These are phyloP conservation scores for Patella vulgata DNA, from an alignment of 1,140 invertebrate genomes.

Conservation along the genomic window DNA sequence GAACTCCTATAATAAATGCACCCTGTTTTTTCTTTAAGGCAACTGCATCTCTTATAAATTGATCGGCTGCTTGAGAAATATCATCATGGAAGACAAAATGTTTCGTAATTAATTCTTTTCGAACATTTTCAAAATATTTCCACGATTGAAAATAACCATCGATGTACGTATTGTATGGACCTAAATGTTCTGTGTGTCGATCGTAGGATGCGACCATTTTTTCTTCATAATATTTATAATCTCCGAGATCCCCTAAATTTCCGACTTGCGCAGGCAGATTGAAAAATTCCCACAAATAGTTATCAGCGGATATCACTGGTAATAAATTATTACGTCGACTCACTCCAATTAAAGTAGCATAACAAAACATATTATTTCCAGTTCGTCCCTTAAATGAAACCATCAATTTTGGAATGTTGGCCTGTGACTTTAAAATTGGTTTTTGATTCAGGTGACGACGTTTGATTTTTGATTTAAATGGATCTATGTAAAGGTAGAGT, in stretches of 20 bases:
- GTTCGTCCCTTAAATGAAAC: conserved; percentile 41
- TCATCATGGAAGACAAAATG: conserved; percentile 45
- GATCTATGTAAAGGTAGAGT: too few species aligned
- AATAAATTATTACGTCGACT: conserved; percentile 44
- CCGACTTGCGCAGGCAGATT: conserved; percentile 38
- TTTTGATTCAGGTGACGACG: too few species aligned
- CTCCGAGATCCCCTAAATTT: conserved; percentile 17
- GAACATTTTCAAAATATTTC: conserved; percentile 47
- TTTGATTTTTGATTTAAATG: too few species aligned
- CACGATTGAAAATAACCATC: conserved; percentile 52
- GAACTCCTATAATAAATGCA: conserved; percentile 38
- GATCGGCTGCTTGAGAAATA: conserved; percentile 22
- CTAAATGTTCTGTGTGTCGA: conserved; percentile 23
- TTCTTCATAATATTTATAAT: conserved; percentile 29
- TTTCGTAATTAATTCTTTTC: conserved; percentile 36
- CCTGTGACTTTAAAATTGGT: too few species aligned
- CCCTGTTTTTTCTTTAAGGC: conserved; percentile 24
- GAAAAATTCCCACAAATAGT: conserved; percentile 41
- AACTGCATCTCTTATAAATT: conserved; percentile 30
- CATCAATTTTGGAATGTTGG: conserved; percentile 19
- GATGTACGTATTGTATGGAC: conserved; percentile 31
- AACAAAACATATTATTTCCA: conserved; percentile 56
- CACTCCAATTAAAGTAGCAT: conserved; percentile 41
- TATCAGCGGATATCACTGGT: conserved; percentile 34
- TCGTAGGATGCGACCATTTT: conserved; percentile 27